Base-by-base conservation (phyloP, 2,797 vertebrate genomes). In the Centroberyx gerrardi region DNA sequence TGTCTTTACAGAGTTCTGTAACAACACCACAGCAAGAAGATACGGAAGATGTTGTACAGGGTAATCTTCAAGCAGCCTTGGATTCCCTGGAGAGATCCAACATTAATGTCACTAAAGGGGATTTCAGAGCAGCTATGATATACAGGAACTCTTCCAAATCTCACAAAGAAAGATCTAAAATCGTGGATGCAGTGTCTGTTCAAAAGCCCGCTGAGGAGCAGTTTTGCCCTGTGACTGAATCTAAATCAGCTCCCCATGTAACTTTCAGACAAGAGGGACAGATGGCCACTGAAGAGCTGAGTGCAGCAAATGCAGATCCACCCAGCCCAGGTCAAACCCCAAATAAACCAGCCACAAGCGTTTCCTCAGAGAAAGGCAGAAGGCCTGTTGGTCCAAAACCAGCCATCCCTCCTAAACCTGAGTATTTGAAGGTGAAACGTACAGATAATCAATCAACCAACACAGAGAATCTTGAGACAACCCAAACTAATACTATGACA, bases 101-200 rank as follows among this genome's bases (percentile, higher is more conserved):
- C 40, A 69, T 97, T 83, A 97, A 97, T 92, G 90, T 97, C 62
- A 88, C 92, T 72, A 94, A 90, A 87, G 96, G 97, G 62, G 95
- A 96, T 86, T 96, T 97, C 93, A 97, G 87, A 92, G 94, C 96
- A 1, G 96, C 97, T 69, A 96, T 98, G 96, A 96, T 96, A 87
- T 97, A 97, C 92, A 96, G 91, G 85, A 96, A 95, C 65, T 92
- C 93, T 68, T 88, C 93, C 72, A 95, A 95, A 93, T 83, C 93
- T 65, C 68, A 85, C 81, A 85, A 90, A 82, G 81, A 87, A 72
- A 89, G 76, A 81, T 89, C 90, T 59, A 90, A 92, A 86, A 89
- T 87, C 78, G 84, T 74, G 33, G 84, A 91, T 54, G 18, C 63
- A 72, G 76, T 79, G 49, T 72, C 79, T 65, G 0, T 66, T 88